Percentiles rank a stretch among this genome's conserved stretches.
Evolutionary conservation across 2,888 invertebrate genomes (phyloP).

Genomic region (Cryptocephalus moraei): DNA sequence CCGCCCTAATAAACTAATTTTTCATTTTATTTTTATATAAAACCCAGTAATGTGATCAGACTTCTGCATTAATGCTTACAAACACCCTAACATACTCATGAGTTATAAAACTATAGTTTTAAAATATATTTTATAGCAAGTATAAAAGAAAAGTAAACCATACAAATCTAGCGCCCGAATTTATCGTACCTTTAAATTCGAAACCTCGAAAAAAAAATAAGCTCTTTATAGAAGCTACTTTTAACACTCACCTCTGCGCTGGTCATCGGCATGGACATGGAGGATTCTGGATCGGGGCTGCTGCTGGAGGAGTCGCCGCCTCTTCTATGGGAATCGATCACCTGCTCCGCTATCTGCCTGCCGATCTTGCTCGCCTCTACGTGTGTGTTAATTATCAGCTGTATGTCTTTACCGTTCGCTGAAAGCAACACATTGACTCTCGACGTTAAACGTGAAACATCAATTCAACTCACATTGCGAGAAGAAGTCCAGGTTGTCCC

Average conservation of each 20-base stretch:
- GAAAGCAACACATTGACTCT: conserved; percentile 4
- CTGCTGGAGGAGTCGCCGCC: conserved; percentile 42
- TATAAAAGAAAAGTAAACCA: too few species aligned
- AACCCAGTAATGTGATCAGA: too few species aligned
- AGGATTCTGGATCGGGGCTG: conserved; percentile 34
- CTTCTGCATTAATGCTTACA: too few species aligned
- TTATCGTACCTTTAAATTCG: too few species aligned
- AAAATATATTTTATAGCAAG: too few species aligned
- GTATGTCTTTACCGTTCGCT: conserved; percentile 52
- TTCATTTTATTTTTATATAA: too few species aligned
- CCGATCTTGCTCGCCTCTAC: conserved; percentile 80
- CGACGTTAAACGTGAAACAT: background rate
- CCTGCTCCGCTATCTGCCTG: conserved; percentile 72
- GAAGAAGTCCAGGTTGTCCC: conserved; percentile 46
- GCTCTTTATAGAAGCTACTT: too few species aligned
- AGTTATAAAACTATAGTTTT: too few species aligned
- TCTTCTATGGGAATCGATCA: conserved; percentile 48
- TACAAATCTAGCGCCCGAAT: too few species aligned
- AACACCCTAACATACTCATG: too few species aligned
- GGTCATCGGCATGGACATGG: conserved; percentile 27
- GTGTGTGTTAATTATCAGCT: conserved; percentile 61
- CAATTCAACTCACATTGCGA: conserved; percentile 39
- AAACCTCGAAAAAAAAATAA: too few species aligned
- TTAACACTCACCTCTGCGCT: conserved; percentile 24
- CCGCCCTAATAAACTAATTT: too few species aligned